A percentile compares a stretch with the other conserved stretches of the same genome.
phyloP scores from a whole-genome alignment of 2,113 vertebrate genomes.

The Entelurus aequoreus region DNA sequence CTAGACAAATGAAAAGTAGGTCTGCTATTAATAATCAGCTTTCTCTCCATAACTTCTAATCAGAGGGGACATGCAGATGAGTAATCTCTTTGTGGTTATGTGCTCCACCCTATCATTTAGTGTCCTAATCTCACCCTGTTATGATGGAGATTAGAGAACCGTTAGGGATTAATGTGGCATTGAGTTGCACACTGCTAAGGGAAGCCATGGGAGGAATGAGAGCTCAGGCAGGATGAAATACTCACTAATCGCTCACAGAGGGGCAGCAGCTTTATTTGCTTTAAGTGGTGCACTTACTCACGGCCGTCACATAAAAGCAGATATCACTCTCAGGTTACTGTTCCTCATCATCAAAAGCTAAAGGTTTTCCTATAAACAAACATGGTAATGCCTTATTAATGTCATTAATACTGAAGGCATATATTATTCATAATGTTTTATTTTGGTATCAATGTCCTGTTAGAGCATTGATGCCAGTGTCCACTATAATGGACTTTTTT shows the following conservation, averaged over 20 bases:
- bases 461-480: too few species aligned
- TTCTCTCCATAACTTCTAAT: conserved; percentile 40
- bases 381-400: too few species aligned
- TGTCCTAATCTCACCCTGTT: conserved; percentile 46
- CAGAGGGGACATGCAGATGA: conserved; percentile 40
- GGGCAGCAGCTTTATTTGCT: neutral
- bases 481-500: too few species aligned
- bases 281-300: conserved; percentile 15
- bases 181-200: conserved; percentile 22
- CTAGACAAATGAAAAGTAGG: conserved; percentile 5
- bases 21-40: conserved; percentile 19
- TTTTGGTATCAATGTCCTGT: too few species aligned
- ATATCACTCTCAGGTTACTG: neutral
- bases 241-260: conserved; percentile 6
- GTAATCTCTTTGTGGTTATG: conserved; percentile 51
- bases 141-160: conserved; percentile 47
- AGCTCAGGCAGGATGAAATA: conserved; percentile 6
- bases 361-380: too few species aligned
- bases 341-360: neutral
- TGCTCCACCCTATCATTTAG: conserved; percentile 40
- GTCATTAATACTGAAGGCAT: too few species aligned
- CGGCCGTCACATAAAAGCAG: conserved; percentile 1
- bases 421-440: too few species aligned
- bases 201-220: conserved; percentile 8
- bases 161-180: conserved; percentile 35